A percentile compares a stretch with the other conserved stretches of the same genome.
phyloP scores from a whole-genome alignment of 2,797 vertebrate species.

The Clarias pachynema region DNA sequence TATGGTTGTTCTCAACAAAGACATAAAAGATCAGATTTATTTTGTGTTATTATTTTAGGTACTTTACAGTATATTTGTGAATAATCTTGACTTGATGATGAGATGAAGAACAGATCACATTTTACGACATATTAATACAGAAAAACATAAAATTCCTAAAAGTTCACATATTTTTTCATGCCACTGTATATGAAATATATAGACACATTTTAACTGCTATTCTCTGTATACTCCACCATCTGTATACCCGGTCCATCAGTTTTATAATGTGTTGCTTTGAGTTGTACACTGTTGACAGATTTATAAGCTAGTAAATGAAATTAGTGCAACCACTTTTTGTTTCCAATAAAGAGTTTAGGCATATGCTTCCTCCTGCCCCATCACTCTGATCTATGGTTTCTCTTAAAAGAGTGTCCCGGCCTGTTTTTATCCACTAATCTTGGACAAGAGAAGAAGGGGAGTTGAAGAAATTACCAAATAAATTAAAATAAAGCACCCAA shows the following conservation, averaged over 20 bases:
- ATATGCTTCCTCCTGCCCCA: constrained; percentile 61
- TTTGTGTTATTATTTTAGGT: no score
- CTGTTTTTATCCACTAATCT: neutral
- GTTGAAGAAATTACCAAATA: neutral
- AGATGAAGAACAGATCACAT: no score
- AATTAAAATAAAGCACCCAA: no score
- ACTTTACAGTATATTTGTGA: no score
- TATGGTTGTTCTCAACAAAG: no score
- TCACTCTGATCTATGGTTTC: constrained; percentile 44
- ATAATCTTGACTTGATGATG: no score
- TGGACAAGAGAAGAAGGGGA: neutral
- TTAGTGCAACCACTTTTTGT: neutral
- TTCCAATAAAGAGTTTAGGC: constrained; percentile 38
- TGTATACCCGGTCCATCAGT: neutral
- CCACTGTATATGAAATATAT: no score
- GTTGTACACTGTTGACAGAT: neutral
- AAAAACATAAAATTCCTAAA: no score
- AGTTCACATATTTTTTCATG: no score
- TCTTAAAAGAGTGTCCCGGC: neutral
- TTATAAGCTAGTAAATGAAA: neutral
- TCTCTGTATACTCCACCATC: neutral
- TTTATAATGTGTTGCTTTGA: neutral
- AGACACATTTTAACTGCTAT: no score
- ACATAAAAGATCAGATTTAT: no score
- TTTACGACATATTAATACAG: no score